Conservation (phyloP, 2,113 vertebrate species). For the Micromys minutus region DNA sequence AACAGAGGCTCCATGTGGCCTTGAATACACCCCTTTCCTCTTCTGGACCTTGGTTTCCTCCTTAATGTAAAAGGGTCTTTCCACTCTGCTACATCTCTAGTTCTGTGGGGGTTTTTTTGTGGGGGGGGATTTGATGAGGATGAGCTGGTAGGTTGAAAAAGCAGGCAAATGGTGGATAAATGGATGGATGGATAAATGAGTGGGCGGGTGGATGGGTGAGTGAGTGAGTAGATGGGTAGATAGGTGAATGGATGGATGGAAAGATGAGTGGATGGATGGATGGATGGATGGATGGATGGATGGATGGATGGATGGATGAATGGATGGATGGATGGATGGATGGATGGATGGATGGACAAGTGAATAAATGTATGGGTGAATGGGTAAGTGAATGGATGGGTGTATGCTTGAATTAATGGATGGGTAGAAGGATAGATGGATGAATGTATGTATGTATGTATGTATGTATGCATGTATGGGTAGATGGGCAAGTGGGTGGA, state of each 20-base stretch:
- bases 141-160: neutral
- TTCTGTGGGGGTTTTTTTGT: too few species aligned
- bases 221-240: too few species aligned
- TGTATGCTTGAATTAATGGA: accelerated
- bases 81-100: neutral
- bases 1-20: neutral
- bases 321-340: too few species aligned
- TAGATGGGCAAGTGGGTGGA: neutral
- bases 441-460: neutral
- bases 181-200: too few species aligned
- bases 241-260: too few species aligned
- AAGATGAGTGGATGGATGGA: too few species aligned
- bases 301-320: too few species aligned
- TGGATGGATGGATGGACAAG: too few species aligned
- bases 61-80: conserved; percentile 11
- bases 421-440: neutral
- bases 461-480: neutral
- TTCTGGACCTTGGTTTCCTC: conserved; percentile 33
- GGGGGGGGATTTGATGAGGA: neutral
- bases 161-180: neutral
- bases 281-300: too few species aligned
- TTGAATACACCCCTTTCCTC: conserved; percentile 7
- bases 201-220: too few species aligned
- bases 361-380: too few species aligned
- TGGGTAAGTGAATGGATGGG: too few species aligned